Percentiles rank a stretch among this genome's conserved stretches.
Conservation (phyloP, 2,113 vertebrate genomes). For the Xyliphius kryptos region DNA sequence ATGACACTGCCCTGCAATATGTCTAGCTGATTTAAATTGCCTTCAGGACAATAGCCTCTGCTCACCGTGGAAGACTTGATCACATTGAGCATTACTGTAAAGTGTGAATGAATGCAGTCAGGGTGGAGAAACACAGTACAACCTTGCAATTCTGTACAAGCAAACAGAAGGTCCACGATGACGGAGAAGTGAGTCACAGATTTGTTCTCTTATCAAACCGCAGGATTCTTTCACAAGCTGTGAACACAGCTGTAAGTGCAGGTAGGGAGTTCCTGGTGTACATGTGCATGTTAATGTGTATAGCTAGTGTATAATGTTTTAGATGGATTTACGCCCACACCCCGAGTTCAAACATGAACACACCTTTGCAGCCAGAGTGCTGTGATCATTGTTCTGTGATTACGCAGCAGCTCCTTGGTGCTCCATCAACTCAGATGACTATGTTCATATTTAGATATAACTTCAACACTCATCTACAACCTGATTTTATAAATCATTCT, state of each 20-base stretch:
- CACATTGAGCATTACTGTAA: no score
- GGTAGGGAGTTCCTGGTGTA: constrained; percentile 46
- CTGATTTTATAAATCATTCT: no score
- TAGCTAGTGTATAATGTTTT: constrained; percentile 20
- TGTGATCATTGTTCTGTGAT: constrained; percentile 43
- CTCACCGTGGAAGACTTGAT: no score
- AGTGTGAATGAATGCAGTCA: no score
- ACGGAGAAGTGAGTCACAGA: constrained; percentile 35
- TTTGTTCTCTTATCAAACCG: constrained; percentile 8
- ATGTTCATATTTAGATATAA: no score
- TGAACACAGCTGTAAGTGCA: constrained; percentile 21
- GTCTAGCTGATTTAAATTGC: no score
- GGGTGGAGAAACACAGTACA: no score
- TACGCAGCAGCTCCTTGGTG: constrained; percentile 52
- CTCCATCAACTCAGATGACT: constrained; percentile 31
- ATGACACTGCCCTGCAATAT: no score
- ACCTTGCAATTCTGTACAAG: no score
- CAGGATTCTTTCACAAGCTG: not conserved
- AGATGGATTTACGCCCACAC: constrained; percentile 36
- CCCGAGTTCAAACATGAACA: constrained; percentile 44
- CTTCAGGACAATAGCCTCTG: no score
- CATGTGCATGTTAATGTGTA: constrained; percentile 25
- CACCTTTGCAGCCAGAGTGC: constrained; percentile 30
- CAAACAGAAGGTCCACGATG: no score
- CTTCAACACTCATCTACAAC: no score